These are phyloP conservation scores for Agrochola lota DNA, from an alignment of 2,888 invertebrate genomes.

Conservation along the genomic window DNA sequence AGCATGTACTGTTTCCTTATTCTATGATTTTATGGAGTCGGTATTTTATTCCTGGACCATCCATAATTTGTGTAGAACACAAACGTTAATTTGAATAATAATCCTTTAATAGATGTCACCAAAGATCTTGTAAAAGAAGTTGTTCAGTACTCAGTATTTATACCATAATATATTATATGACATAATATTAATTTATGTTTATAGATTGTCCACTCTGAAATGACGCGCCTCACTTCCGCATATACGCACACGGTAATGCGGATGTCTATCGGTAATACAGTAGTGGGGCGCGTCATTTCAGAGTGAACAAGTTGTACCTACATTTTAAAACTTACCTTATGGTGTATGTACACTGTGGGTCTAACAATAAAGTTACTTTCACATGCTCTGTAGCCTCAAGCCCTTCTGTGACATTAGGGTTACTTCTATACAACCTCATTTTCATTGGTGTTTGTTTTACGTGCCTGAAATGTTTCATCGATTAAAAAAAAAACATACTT, in stretches of 20 bases:
- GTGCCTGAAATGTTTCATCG: slow-evolving; percentile 74
- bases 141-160: neutral
- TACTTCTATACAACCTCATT: slow-evolving; percentile 90
- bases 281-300: too few relatives aligned
- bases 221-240: too few relatives aligned
- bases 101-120: neutral
- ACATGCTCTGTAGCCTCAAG: slow-evolving; percentile 83
- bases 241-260: too few relatives aligned
- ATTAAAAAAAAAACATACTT: neutral
- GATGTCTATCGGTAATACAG: too few relatives aligned
- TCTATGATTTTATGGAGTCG: neutral
- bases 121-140: neutral
- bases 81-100: neutral
- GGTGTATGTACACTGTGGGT: slow-evolving; percentile 93
- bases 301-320: too few relatives aligned
- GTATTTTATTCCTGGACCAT: neutral
- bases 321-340: slow-evolving; percentile 88
- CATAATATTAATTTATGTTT: neutral
- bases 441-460: slow-evolving; percentile 88
- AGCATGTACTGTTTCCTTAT: neutral
- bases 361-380: slow-evolving; percentile 91
- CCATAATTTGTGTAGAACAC: neutral
- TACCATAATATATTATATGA: neutral
- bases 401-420: slow-evolving; percentile 83
- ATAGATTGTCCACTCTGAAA: too few relatives aligned